Evolutionary conservation across 1,140 invertebrate genomes (phyloP), one percentile per base, ranked within the genome.

Genomic region (Hyles vespertilio): DNA sequence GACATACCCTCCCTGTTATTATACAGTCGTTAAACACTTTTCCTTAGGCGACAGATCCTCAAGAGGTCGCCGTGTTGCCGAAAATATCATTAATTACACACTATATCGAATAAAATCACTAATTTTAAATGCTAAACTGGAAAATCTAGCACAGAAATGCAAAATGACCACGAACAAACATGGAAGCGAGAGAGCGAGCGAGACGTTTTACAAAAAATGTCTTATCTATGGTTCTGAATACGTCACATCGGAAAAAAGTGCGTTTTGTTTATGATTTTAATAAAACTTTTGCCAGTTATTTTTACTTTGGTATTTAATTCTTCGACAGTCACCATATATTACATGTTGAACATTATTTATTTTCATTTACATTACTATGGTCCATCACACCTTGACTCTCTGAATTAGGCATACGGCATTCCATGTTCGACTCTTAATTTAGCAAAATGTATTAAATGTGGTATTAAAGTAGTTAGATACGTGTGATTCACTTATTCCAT

Each of bases 141-240:
- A 82, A 86, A 85, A 82, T 84, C 72, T 86, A 87, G 74, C 75
- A 80, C 79, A 81, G 77, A 87, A 86, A 83, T 78, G 79, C 76
- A 73, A 87, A 87, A 84, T 84, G 81, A 87, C 84, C 81, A 87
- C 83, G 86, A 89, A 87, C 86, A 89, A 89, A 89, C 86, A 89
- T 89, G 86, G 86, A 89, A 85, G 84, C 81, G 74, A 86, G 79
- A 84, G 81, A 82, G 76, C 72, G 76, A 81, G 74, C 83, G 67
- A 83, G 81, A 85, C 70, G 79, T 81, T 84, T 81, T 69, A 74
- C 67, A 70, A 79, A 70, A 69, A 61, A 69, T 44, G 36, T 40
- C 64, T 12, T 69, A 70, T 81, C 79, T 84, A 80, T 85, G 82
- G 70, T 61, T 58, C 58, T 63, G 51, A 7, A 74, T 70, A 73